A percentile compares a stretch with the other conserved stretches of the same genome.
phyloP scores from a whole-genome alignment of 2,797 vertebrate species.

The Darevskia nairensis region DNA sequence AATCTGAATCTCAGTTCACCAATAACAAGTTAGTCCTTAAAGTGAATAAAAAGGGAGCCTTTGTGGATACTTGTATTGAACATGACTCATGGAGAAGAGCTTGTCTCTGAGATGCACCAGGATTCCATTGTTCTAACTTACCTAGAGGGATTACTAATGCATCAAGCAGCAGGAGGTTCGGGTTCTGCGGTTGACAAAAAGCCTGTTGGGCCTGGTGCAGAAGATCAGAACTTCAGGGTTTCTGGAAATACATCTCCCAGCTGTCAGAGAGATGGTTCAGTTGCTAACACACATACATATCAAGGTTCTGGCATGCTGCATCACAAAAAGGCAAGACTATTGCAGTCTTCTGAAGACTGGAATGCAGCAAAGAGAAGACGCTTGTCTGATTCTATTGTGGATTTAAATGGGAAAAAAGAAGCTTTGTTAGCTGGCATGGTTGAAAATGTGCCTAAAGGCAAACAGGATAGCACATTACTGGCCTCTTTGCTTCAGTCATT shows the following conservation, averaged over 20 bases:
- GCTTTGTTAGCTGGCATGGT: slow-evolving; percentile 87
- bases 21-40: slow-evolving; percentile 64
- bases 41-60: slow-evolving; percentile 78
- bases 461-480: slow-evolving; percentile 96
- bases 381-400: slow-evolving; percentile 84
- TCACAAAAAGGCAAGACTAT: slow-evolving; percentile 94
- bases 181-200: slow-evolving; percentile 90
- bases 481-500: slow-evolving; percentile 98
- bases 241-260: slow-evolving; percentile 83
- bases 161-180: slow-evolving; percentile 96
- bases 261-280: slow-evolving; percentile 87
- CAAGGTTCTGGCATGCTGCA: slow-evolving; percentile 89
- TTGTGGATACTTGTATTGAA: slow-evolving; percentile 90
- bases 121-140: slow-evolving; percentile 99
- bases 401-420: slow-evolving; percentile 91
- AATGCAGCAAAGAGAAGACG: slow-evolving; percentile 88
- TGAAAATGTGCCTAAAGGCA: slow-evolving; percentile 88
- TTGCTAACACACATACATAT: slow-evolving; percentile 82
- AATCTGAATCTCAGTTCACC: slow-evolving; percentile 62
- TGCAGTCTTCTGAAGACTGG: slow-evolving; percentile 93
- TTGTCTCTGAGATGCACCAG: slow-evolving; percentile 99
- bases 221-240: slow-evolving; percentile 88
- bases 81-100: slow-evolving; percentile 99
- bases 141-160: slow-evolving; percentile 99
- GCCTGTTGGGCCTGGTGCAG: slow-evolving; percentile 86